These are phyloP conservation scores for Plusia festucae DNA, from an alignment of 2,888 invertebrate species.

Conservation along the genomic window DNA sequence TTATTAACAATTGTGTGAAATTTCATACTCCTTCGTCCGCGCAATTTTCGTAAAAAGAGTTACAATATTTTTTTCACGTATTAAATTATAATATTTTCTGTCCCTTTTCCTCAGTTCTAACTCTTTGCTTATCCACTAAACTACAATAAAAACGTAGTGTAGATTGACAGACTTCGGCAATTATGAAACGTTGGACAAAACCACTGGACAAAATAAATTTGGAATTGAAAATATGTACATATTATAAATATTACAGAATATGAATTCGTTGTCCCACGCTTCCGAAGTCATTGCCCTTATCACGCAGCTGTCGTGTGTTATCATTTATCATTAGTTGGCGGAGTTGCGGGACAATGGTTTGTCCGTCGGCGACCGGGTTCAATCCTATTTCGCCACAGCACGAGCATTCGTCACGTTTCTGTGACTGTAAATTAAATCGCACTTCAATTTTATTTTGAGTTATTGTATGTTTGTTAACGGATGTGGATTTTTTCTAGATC, in stretches of 20 bases:
- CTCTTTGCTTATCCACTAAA: too few species aligned
- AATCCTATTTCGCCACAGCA: background rate
- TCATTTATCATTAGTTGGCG: constrained; percentile 11
- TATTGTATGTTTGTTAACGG: too few species aligned
- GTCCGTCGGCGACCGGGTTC: background rate
- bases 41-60: too few species aligned
- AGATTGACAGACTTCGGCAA: background rate
- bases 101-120: too few species aligned
- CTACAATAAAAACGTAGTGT: background rate
- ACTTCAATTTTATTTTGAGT: background rate
- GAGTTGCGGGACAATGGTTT: background rate
- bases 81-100: too few species aligned
- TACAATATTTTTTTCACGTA: too few species aligned
- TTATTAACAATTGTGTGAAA: too few species aligned
- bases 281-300: constrained; percentile 46
- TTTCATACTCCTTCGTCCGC: too few species aligned
- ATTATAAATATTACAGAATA: constrained; percentile 19
- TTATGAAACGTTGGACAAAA: constrained; percentile 17
- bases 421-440: background rate
- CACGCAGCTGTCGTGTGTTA: constrained; percentile 44
- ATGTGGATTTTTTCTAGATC: too few species aligned
- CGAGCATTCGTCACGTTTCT: background rate
- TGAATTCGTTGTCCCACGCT: constrained; percentile 28
- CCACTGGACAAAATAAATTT: too few species aligned
- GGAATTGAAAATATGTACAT: too few species aligned